These are phyloP conservation scores for Mus spretus DNA, from an alignment of 2,797 vertebrate species.

Conservation along the genomic window DNA sequence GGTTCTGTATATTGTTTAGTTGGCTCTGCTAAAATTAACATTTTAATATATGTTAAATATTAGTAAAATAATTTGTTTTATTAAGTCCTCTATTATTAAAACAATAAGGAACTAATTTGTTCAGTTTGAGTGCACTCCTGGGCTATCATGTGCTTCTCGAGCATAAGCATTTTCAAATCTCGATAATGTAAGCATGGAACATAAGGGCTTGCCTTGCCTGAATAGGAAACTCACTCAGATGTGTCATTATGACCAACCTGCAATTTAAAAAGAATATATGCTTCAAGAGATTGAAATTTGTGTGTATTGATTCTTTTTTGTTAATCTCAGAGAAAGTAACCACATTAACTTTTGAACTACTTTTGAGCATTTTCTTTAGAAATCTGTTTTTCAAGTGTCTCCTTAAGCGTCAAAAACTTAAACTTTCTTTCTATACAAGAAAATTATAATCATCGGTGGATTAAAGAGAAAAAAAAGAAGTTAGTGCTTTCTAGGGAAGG, in stretches of 20 bases:
- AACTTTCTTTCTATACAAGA: constrained; percentile 45
- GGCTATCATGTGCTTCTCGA: not conserved
- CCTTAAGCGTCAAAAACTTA: constrained; percentile 46
- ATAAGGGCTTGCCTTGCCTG: not conserved
- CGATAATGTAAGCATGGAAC: not conserved
- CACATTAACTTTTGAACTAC: constrained; percentile 46
- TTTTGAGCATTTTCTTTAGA: constrained; percentile 67
- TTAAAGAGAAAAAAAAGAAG: constrained; percentile 21
- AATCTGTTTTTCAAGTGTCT: constrained; percentile 9
- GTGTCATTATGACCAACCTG: not conserved
- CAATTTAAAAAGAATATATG: constrained; percentile 1
- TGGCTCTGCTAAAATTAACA: not conserved
- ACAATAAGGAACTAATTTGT: not conserved
- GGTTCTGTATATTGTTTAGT: not conserved
- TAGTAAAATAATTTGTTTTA: not conserved
- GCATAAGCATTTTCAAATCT: not conserved
- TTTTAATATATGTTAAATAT: not conserved
- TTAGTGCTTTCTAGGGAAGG: not conserved
- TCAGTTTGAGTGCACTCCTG: not conserved
- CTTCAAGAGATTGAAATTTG: constrained; percentile 53
- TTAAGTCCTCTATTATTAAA: constrained; percentile 4
- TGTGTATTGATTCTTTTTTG: constrained; percentile 19
- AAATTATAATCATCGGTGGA: not conserved
- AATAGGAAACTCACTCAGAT: not conserved
- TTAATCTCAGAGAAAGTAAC: constrained; percentile 65